phyloP scores from a whole-genome alignment of 1,140 invertebrate genomes.

The Paraescarpia echinospica region DNA sequence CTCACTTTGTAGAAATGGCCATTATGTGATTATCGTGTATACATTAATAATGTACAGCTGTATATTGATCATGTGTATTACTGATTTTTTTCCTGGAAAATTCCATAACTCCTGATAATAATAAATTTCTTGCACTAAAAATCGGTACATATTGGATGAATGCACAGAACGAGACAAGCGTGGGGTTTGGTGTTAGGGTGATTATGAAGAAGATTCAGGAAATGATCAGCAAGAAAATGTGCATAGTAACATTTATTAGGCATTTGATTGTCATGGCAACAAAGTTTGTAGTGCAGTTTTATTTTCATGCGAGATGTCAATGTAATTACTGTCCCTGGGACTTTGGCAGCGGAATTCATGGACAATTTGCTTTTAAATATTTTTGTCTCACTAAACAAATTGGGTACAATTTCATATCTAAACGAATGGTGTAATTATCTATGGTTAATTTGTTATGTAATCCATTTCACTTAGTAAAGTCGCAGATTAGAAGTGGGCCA shows the following conservation, averaged over 20 bases:
- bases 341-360: background rate
- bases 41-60: too few species aligned
- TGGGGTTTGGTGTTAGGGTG: too few species aligned
- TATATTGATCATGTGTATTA: too few species aligned
- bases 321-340: background rate
- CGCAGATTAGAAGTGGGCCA: background rate
- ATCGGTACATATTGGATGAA: too few species aligned
- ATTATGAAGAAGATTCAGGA: background rate
- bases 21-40: too few species aligned
- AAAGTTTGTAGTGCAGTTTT: background rate
- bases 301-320: background rate
- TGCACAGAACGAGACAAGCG: too few species aligned
- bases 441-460: background rate
- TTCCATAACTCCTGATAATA: too few species aligned
- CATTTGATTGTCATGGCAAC: background rate
- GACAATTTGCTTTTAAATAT: background rate
- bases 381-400: background rate
- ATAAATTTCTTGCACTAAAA: too few species aligned
- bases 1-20: too few species aligned
- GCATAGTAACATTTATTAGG: background rate
- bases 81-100: too few species aligned
- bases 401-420: too few species aligned
- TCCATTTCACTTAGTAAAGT: background rate
- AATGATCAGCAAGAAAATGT: background rate
- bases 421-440: background rate